Base-by-base conservation (phyloP, 2,113 vertebrate species). In the Tragelaphus imberbis region DNA sequence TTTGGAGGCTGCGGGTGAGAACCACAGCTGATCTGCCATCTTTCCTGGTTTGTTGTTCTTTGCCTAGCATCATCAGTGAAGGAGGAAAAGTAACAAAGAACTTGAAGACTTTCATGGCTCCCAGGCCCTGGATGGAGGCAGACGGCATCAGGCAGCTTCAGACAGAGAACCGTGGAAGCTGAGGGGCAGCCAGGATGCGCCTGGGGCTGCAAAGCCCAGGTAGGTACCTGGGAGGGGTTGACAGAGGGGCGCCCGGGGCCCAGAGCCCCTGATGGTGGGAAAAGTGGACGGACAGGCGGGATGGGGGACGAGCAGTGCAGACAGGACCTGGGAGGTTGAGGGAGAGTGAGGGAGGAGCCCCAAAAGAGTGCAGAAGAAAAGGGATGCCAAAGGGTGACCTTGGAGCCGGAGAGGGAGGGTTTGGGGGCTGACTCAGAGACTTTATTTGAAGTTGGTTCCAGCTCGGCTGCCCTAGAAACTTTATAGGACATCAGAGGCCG, bases 391-490 rank as follows among this genome's bases (percentile, higher is more conserved):
- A 36, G 80, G 44, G 47, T 75, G 94, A 92, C 84, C 68, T 9
- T 3, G 2, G 81, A 58, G 30, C 19, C 0, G 15, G 71, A 65
- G 55, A 65, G 47, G 58, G 90, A 87, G 89, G 56, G 58, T 28
- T 81, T 51, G 85, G 63, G 59, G 88, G 58, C 17, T 88, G 88
- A 79, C 25, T 91, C 93, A 84, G 97, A 96, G 92, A 56, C 56
- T 86, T 80, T 55, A 49, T 94, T 92, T 86, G 96, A 97, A 97
- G 96, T 94, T 93, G 77, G 6, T 91, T 96, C 88, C 94, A 97
- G 90, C 71, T 68, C 2, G 1, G 92, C 84, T 4, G 53, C 55
- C 85, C 90, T 59, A 55, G 88, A 91, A 96, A 96, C 88, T 96
- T 97, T 85, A 4, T 30, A 63, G 84, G 85, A 75, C 77, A 2